Evolutionary conservation across 2,797 vertebrate species (phyloP).

Genomic region (Phrynocephalus vlangalii): DNA sequence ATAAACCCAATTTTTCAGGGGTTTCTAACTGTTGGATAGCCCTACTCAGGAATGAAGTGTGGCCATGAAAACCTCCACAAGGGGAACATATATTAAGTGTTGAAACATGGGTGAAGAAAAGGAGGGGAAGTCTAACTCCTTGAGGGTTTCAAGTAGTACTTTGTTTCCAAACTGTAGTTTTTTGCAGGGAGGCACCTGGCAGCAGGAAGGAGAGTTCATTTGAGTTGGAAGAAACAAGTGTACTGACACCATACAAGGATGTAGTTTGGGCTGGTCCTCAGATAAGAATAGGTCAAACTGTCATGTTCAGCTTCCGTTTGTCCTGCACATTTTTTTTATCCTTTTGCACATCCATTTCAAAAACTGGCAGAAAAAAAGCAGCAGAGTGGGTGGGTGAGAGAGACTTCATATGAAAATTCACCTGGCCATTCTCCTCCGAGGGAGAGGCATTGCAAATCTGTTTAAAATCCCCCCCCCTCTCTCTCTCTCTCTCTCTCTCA

Average conservation of each 20-base stretch:
- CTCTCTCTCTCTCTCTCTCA: too few relatives aligned
- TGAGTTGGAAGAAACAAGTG: neutral
- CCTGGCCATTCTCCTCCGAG: too few relatives aligned
- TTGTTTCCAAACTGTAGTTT: constrained; percentile 32
- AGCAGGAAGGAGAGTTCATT: neutral
- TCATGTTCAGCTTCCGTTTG: neutral
- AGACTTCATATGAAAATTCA: too few relatives aligned
- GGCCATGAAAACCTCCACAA: constrained; percentile 45
- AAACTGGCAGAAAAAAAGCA: too few relatives aligned
- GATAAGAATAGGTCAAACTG: neutral
- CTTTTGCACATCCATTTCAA: too few relatives aligned
- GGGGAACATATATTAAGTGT: constrained; percentile 47
- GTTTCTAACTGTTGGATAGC: constrained; percentile 59
- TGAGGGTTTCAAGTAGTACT: neutral
- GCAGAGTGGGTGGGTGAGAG: too few relatives aligned
- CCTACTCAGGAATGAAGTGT: constrained; percentile 42
- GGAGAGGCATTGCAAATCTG: neutral
- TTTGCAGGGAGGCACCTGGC: neutral
- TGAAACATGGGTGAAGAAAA: constrained; percentile 47
- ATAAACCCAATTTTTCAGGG: constrained; percentile 64
- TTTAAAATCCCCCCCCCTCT: neutral
- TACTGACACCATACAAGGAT: neutral
- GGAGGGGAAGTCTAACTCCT: constrained; percentile 26
- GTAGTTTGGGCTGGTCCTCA: constrained; percentile 24
- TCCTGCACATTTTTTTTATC: neutral